Evolutionary conservation across 92 coral and sea anemone species (phyloP).

Genomic region (Epizoanthus illoricatus): DNA sequence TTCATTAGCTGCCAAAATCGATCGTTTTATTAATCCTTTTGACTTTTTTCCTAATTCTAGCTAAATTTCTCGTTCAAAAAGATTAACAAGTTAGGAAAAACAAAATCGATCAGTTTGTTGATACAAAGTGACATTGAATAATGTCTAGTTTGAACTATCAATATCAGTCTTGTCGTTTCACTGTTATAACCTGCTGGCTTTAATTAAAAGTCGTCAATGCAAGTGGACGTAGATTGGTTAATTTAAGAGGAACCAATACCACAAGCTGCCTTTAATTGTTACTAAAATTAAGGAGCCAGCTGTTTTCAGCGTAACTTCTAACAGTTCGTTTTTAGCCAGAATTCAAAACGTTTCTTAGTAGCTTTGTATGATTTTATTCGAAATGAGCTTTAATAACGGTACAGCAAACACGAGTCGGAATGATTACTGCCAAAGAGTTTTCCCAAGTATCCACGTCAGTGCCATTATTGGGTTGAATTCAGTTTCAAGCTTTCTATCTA

Average conservation of each 20-base stretch:
- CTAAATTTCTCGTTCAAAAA: too few relatives aligned
- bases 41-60: too few relatives aligned
- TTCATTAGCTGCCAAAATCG: too few relatives aligned
- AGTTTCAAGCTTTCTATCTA: conserved; percentile 14
- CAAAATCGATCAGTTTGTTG: too few relatives aligned
- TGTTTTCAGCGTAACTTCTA: neutral
- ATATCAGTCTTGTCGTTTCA: too few relatives aligned
- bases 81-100: too few relatives aligned
- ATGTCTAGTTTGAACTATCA: too few relatives aligned
- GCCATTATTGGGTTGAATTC: conserved; percentile 14
- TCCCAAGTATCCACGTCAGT: conserved; percentile 3
- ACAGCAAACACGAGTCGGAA: neutral
- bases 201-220: neutral
- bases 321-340: too few relatives aligned
- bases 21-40: too few relatives aligned
- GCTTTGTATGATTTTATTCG: neutral
- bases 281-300: neutral
- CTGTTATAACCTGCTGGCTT: too few relatives aligned
- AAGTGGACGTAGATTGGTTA: neutral
- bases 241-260: neutral
- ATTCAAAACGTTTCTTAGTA: neutral
- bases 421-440: neutral
- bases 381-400: neutral
- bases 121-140: too few relatives aligned
- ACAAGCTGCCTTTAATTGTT: neutral